Evolutionary conservation across 2,888 invertebrate species (phyloP), one percentile per base, ranked within the genome.

Genomic region (Lymantria dispar): DNA sequence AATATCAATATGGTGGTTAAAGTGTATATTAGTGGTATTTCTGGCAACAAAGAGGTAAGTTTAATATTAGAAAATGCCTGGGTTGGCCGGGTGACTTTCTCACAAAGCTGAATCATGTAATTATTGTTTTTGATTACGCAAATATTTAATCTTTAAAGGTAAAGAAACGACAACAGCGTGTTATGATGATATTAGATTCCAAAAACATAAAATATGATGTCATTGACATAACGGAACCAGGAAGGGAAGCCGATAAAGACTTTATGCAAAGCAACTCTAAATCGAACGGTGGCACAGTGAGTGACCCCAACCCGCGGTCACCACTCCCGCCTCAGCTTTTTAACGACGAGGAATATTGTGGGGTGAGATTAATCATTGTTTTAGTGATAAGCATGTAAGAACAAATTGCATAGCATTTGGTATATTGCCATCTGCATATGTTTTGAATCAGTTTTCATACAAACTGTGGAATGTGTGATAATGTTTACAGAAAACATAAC

Each of bases 151-250:
- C 63, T 88, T 91, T 52, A 80, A 22, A 99, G 99, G 97, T 99
- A 63, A 98, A 98, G 88, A 99, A 98, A 87, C 94, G 98, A 70
- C 98, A 99, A 84, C 98, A 98, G 82, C 94, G 98, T 62, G 97
- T 99, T 50, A 87, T 96, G 70, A 97, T 98, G 95, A 97, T 98
- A 76, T 91, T 99, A 74, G 98, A 98, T 77, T 97, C 98, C 68
- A 96, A 97, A 92, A 94, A 93, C 85, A 95, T 99, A 68, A 94
- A 95, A 70, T 98, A 98, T 85, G 96, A 97, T 82, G 92, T 95
- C 56, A 95, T 99, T 76, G 99, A 99, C 87, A 98, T 99, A 75
- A 96, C 98, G 45, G 98, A 98, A 83, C 98, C 98, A 13, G 97
- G 96, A 47, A 95, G 94, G 78, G 98, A 98, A 83, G 90, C 94